Evolutionary conservation across 2,888 invertebrate species (phyloP).

Genomic region (Hedya salicella): DNA sequence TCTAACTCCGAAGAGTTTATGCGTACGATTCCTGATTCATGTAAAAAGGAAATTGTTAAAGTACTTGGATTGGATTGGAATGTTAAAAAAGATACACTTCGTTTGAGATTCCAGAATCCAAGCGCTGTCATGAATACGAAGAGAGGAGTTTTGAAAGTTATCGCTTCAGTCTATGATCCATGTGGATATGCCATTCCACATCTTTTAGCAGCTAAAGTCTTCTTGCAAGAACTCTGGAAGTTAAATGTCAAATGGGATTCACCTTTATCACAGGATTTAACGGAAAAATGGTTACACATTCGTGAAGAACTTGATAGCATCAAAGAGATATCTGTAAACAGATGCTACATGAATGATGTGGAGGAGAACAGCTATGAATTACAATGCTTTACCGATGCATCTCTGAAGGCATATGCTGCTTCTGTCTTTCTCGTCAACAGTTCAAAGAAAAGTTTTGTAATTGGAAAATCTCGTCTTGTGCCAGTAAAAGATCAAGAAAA

Average conservation of each 20-base stretch:
- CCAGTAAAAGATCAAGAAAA: background rate
- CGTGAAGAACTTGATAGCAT: background rate
- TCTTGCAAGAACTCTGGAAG: constrained; percentile 8
- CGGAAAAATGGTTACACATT: background rate
- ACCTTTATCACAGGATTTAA: background rate
- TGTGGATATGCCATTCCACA: constrained; percentile 4
- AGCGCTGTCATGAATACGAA: background rate
- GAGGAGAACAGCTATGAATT: too few species aligned
- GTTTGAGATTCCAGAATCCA: background rate
- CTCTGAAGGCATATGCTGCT: too few species aligned
- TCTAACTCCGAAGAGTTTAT: constrained; percentile 8
- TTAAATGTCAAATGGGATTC: background rate
- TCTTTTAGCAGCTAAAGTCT: background rate
- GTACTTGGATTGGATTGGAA: constrained; percentile 4
- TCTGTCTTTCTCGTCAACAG: too few species aligned
- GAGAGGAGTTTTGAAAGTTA: background rate
- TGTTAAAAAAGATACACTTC: constrained; percentile 1
- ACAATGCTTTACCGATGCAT: too few species aligned
- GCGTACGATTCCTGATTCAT: background rate
- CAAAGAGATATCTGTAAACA: background rate
- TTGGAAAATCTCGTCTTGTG: constrained; percentile 1
- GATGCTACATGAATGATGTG: constrained; percentile 9
- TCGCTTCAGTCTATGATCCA: constrained; percentile 2
- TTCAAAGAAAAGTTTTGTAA: too few species aligned
- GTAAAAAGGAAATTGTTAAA: background rate